A percentile compares a stretch with the other conserved stretches of the same genome.
phyloP scores from a whole-genome alignment of 2,888 invertebrate genomes.

The Papilio gigon region DNA sequence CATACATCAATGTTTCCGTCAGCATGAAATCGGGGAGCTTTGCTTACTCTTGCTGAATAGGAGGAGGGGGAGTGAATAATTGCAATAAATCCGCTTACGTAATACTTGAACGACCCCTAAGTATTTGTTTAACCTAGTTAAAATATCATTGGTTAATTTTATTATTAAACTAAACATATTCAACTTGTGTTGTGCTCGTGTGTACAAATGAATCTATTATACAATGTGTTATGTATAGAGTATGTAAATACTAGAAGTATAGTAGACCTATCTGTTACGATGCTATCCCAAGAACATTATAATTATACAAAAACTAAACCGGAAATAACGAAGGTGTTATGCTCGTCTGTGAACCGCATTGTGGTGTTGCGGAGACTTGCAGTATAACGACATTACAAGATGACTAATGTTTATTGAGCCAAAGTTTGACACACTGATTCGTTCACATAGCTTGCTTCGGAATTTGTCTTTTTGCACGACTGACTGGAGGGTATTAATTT shows the following conservation, averaged over 20 bases:
- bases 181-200: no score
- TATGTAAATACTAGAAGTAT: slow-evolving; percentile 19
- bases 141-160: no score
- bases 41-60: no score
- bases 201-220: not conserved
- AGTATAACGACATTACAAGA: not conserved
- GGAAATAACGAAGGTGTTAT: slow-evolving; percentile 43
- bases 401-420: slow-evolving; percentile 17
- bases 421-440: not conserved
- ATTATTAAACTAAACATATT: no score
- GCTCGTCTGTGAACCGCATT: slow-evolving; percentile 30
- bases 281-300: slow-evolving; percentile 29
- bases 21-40: no score
- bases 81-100: no score
- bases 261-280: slow-evolving; percentile 21
- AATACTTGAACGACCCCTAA: no score
- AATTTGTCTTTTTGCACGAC: not conserved
- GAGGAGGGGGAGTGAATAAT: no score
- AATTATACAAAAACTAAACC: slow-evolving; percentile 54
- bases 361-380: slow-evolving; percentile 1
- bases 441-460: not conserved
- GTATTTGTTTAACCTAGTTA: no score
- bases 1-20: no score
- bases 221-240: slow-evolving; percentile 17
- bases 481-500: not conserved